A percentile compares a stretch with the other conserved stretches of the same genome.
These are phyloP conservation scores for Zalophus californianus DNA, from an alignment of 2,797 vertebrate genomes.

Conservation along the genomic window DNA sequence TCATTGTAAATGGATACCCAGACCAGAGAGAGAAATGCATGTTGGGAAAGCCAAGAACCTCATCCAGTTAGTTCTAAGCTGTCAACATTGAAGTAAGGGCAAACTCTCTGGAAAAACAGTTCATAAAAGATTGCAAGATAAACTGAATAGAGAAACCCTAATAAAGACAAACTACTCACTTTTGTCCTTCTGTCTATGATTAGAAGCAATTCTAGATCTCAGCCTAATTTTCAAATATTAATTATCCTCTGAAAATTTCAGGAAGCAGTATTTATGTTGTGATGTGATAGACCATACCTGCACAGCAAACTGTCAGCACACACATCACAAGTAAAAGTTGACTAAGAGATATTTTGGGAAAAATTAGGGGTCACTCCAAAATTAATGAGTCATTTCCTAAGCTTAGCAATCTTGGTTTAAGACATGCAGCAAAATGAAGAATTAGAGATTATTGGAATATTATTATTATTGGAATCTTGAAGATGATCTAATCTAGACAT, in stretches of 20 bases:
- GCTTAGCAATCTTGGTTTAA: not conserved
- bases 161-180: not conserved
- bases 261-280: not conserved
- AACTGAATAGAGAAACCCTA: not conserved
- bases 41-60: not conserved
- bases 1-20: conserved; percentile 68
- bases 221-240: not conserved
- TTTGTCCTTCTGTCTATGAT: not conserved
- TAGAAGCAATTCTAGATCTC: not conserved
- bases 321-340: not conserved
- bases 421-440: not conserved
- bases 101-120: not conserved
- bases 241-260: not conserved
- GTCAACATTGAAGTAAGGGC: conserved; percentile 19
- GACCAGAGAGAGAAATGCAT: not conserved
- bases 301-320: not conserved
- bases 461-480: not conserved
- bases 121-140: not conserved
- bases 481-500: not conserved
- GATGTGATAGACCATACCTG: not conserved
- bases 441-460: not conserved
- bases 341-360: not conserved
- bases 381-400: not conserved
- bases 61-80: not conserved
- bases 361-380: not conserved